These are phyloP conservation scores for crab-eating macaque (Macaca fascicularis) DNA, from an alignment of 2,113 vertebrate species.

Conservation along the genomic window T2T-MFA8v1.1 NC_088376.1:167178001-167178500, in stretches of 20 bases:
- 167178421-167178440: background rate
- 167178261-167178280: background rate
- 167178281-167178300: background rate
- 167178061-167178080: background rate
- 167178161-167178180: fast-evolving
- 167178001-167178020: conserved; percentile 16
- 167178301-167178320: background rate
- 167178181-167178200: background rate
- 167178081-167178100: background rate
- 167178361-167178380: conserved; percentile 10
- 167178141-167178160: background rate
- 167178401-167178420: background rate
- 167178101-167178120: background rate
- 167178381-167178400: background rate
- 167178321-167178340: background rate
- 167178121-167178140: background rate
- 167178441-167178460: background rate
- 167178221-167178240: background rate
- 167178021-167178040: background rate
- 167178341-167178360: background rate
- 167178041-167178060: background rate
- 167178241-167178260: background rate
- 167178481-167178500: background rate
- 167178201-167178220: background rate
- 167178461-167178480: background rate